phyloP scores from a whole-genome alignment of 2,113 vertebrate species.

The Ginglymostoma cirratum region DNA sequence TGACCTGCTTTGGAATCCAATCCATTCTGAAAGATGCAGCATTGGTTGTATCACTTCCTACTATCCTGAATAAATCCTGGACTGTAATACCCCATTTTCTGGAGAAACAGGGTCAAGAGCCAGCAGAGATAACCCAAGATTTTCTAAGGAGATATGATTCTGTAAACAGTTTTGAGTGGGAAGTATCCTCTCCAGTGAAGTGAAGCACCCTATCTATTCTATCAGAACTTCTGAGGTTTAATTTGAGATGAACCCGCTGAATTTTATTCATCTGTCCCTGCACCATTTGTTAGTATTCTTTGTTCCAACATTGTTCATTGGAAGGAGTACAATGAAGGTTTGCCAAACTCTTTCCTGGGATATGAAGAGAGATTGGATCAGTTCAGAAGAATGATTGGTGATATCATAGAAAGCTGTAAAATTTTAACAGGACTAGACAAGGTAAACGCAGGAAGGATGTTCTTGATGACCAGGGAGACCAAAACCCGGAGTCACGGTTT shows the following conservation, averaged over 20 bases:
- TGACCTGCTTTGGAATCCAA: background rate
- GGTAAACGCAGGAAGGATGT: too few species aligned
- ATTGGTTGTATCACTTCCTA: background rate
- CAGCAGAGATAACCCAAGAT: background rate
- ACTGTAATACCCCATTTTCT: background rate
- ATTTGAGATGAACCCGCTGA: background rate
- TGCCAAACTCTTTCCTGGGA: too few species aligned
- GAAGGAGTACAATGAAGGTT: too few species aligned
- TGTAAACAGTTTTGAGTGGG: background rate
- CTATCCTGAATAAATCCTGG: background rate
- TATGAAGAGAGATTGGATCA: too few species aligned
- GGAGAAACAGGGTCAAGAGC: background rate
- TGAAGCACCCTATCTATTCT: background rate
- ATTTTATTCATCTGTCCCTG: background rate
- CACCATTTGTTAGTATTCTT: too few species aligned
- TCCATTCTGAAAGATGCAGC: background rate
- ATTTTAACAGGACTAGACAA: too few species aligned
- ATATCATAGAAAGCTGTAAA: too few species aligned
- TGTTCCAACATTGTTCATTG: too few species aligned
- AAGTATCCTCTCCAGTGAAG: background rate
- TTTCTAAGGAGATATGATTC: background rate
- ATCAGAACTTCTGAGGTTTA: background rate
- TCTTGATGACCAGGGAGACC: too few species aligned
- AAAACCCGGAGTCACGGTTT: too few species aligned
- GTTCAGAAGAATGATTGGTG: too few species aligned